Conservation (phyloP, 2,888 invertebrate species). For the Nipponacmea schrenckii region DNA sequence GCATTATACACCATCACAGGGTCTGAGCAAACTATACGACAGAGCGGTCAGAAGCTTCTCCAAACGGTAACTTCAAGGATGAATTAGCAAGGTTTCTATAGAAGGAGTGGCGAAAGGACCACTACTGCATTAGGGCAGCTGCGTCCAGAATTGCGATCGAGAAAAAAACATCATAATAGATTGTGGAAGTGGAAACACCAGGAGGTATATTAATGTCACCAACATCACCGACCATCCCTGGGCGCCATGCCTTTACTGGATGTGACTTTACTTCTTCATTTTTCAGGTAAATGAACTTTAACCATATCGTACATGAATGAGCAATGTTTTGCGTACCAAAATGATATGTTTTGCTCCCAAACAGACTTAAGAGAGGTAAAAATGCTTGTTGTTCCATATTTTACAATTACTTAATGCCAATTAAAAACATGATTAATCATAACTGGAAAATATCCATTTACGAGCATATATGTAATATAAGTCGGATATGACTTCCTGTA, state of each 20-base stretch:
- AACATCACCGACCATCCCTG: conserved; percentile 16
- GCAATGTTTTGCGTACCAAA: too few species aligned
- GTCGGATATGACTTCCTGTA: too few species aligned
- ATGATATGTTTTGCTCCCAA: too few species aligned
- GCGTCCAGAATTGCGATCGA: neutral
- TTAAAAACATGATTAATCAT: too few species aligned
- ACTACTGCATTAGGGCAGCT: neutral
- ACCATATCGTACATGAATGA: neutral
- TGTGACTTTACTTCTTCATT: too few species aligned
- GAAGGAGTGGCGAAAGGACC: conserved; percentile 13
- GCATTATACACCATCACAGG: neutral
- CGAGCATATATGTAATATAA: too few species aligned
- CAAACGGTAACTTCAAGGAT: conserved; percentile 17
- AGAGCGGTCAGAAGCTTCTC: conserved; percentile 9
- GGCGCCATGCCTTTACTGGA: conserved; percentile 20
- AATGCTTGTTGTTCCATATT: too few species aligned
- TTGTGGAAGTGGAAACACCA: conserved; percentile 22
- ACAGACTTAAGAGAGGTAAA: too few species aligned
- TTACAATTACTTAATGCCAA: too few species aligned
- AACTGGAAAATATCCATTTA: too few species aligned
- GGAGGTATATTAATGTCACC: conserved; percentile 18
- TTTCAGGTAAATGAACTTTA: too few species aligned
- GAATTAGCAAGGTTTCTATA: conserved; percentile 11
- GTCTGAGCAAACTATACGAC: conserved; percentile 14
- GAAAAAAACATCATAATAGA: conserved; percentile 19